Conservation (phyloP, 2,888 invertebrate species). For the Caenorhabditis sinica region DNA sequence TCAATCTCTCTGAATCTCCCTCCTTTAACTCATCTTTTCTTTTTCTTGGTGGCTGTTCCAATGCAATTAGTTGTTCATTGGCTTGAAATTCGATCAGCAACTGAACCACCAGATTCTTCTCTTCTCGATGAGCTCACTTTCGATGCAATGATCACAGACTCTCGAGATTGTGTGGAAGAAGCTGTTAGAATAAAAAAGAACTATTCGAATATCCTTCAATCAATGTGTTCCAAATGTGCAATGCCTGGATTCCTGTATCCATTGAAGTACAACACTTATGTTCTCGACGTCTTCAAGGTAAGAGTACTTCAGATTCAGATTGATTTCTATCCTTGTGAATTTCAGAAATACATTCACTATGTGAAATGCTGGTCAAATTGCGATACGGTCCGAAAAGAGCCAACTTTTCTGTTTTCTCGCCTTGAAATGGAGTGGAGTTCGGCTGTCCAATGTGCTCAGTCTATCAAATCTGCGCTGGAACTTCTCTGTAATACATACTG, state of each 20-base stretch:
- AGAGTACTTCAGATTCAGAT: neutral
- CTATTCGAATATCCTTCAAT: constrained; percentile 56
- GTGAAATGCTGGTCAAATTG: constrained; percentile 67
- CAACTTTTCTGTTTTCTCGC: constrained; percentile 53
- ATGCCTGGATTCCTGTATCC: constrained; percentile 61
- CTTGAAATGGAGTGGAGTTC: constrained; percentile 68
- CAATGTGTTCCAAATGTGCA: constrained; percentile 62
- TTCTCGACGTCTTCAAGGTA: constrained; percentile 67
- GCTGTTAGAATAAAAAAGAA: constrained; percentile 86
- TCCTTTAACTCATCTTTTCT: constrained; percentile 90
- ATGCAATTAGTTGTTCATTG: constrained; percentile 96
- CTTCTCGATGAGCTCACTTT: constrained; percentile 77
- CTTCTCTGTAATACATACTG: constrained; percentile 53
- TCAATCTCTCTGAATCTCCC: constrained; percentile 88
- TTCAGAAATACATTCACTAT: constrained; percentile 70
- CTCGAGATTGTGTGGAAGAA: constrained; percentile 92
- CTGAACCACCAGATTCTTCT: constrained; percentile 86
- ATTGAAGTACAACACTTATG: constrained; percentile 62
- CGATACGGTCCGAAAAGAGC: constrained; percentile 50
- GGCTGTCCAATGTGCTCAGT: constrained; percentile 62
- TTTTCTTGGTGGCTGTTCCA: constrained; percentile 91
- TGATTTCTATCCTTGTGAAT: neutral
- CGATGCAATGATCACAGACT: constrained; percentile 89
- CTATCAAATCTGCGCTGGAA: constrained; percentile 59
- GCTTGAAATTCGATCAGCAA: constrained; percentile 72